Evolutionary conservation across 2,888 invertebrate genomes (phyloP).

Genomic region (Capitulum mitella): DNA sequence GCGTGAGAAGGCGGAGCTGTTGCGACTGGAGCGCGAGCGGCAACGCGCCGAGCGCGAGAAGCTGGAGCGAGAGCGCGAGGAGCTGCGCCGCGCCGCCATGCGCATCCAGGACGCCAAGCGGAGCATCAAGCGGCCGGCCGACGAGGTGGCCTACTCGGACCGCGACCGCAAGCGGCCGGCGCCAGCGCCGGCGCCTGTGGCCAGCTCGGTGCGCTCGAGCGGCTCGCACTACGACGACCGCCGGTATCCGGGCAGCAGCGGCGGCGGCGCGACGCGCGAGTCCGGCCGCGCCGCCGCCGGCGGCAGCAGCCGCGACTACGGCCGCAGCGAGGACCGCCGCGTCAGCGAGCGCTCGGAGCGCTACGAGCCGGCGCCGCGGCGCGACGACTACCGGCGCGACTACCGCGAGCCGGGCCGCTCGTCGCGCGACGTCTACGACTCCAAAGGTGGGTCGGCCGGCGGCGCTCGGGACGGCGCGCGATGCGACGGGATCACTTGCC

Average conservation of each 20-base stretch:
- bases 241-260: background rate
- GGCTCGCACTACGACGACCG: background rate
- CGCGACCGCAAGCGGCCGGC: conserved; percentile 12
- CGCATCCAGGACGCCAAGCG: conserved; percentile 25
- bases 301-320: background rate
- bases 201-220: background rate
- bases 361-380: conserved; percentile 3
- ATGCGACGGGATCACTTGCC: no score
- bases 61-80: conserved; percentile 59
- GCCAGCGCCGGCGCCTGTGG: background rate
- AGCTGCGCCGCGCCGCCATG: conserved; percentile 38
- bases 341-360: conserved; percentile 20
- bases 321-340: conserved; percentile 20
- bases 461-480: no score
- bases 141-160: conserved; percentile 5
- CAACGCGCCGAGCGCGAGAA: conserved; percentile 61
- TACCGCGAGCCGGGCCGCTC: conserved; percentile 7
- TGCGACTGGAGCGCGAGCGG: conserved; percentile 74
- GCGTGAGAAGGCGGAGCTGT: conserved; percentile 73
- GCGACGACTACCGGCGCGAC: conserved; percentile 9
- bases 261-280: background rate
- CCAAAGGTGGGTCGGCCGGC: conserved; percentile 20
- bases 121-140: conserved; percentile 20
- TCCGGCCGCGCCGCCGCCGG: background rate
- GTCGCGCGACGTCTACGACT: conserved; percentile 13